A percentile compares a stretch with the other conserved stretches of the same genome.
Conservation (phyloP, 2,888 invertebrate genomes). For the Meganola albula region DNA sequence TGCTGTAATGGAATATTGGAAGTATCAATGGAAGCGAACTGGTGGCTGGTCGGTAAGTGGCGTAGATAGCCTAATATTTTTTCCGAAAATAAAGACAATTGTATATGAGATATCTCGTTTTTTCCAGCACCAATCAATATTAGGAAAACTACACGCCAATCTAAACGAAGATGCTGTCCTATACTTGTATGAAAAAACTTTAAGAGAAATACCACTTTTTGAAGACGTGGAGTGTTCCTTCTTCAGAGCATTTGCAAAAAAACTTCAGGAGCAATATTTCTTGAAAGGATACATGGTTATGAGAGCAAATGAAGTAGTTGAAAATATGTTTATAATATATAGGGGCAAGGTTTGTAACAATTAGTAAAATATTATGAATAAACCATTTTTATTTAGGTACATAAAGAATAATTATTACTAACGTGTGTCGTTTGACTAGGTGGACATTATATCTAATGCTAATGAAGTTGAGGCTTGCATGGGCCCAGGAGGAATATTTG, state of each 20-base stretch:
- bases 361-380: not conserved
- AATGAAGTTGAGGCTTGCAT: slow-evolving; percentile 70
- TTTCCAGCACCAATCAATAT: slow-evolving; percentile 62
- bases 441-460: slow-evolving; percentile 56
- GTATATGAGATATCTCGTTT: not conserved
- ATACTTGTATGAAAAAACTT: slow-evolving; percentile 72
- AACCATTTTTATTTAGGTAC: too few species aligned
- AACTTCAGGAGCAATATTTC: slow-evolving; percentile 59
- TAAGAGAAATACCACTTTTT: slow-evolving; percentile 73
- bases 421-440: too few species aligned
- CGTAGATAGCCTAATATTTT: not conserved
- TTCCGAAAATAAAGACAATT: too few species aligned
- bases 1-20: slow-evolving; percentile 61
- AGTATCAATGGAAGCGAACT: slow-evolving; percentile 73
- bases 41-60: slow-evolving; percentile 69
- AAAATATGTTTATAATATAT: slow-evolving; percentile 65
- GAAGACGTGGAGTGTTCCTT: slow-evolving; percentile 72
- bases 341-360: slow-evolving; percentile 55
- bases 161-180: slow-evolving; percentile 74
- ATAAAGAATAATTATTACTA: too few species aligned
- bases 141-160: slow-evolving; percentile 71
- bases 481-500: slow-evolving; percentile 72
- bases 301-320: slow-evolving; percentile 61
- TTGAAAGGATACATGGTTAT: slow-evolving; percentile 69
- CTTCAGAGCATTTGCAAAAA: slow-evolving; percentile 73